phyloP scores from a whole-genome alignment of 1,140 invertebrate species.

The Aphelenchoides avenae region DNA sequence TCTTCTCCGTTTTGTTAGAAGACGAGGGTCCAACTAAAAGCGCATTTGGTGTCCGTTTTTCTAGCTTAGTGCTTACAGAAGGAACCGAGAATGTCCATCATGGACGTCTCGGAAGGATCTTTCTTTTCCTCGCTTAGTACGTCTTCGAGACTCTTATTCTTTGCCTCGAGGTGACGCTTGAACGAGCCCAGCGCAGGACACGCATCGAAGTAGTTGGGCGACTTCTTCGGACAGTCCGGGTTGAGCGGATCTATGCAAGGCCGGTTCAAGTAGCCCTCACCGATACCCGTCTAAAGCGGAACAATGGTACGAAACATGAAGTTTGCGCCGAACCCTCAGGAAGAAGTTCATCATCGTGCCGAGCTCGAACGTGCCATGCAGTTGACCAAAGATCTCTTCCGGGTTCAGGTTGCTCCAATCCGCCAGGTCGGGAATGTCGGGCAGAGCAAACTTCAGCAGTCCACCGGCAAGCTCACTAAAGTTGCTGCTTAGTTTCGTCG shows the following conservation, averaged over 20 bases:
- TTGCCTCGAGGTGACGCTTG: conserved; percentile 3
- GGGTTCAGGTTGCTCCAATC: conserved; percentile 35
- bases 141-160: conserved; percentile 10
- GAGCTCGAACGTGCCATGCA: conserved; percentile 23
- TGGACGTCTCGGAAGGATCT: conserved; percentile 12
- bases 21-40: background rate
- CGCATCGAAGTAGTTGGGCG: conserved; percentile 74
- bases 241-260: conserved; percentile 86
- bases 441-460: conserved; percentile 14
- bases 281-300: conserved; percentile 84
- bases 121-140: conserved; percentile 2
- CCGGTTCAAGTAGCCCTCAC: conserved; percentile 86
- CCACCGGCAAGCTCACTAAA: conserved; percentile 14
- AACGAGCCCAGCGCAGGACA: conserved; percentile 20
- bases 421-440: conserved; percentile 14
- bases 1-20: background rate
- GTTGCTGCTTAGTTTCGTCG: background rate
- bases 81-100: conserved; percentile 21
- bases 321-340: conserved; percentile 12
- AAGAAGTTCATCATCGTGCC: conserved; percentile 39
- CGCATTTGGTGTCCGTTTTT: background rate
- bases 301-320: conserved; percentile 9
- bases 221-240: conserved; percentile 77
- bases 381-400: conserved; percentile 7
- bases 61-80: conserved; percentile 7